Evolutionary conservation across 2,797 vertebrate genomes (phyloP).

Genomic region (Sebastes variabilis): DNA sequence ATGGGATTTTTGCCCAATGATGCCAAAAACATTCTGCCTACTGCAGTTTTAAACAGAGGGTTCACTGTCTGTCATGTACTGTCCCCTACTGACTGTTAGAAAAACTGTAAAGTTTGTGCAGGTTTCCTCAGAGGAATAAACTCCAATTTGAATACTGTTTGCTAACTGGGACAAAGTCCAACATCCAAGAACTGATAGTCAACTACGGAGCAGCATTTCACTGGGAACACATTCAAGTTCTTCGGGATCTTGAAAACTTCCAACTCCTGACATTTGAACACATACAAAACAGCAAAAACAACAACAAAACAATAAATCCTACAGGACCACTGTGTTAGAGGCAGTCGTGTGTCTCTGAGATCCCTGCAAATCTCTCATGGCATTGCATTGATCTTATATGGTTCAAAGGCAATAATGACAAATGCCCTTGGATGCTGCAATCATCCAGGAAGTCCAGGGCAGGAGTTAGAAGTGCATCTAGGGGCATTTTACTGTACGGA

Average conservation of each 20-base stretch:
- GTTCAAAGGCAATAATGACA: slow-evolving; percentile 8
- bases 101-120: neutral
- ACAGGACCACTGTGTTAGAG: neutral
- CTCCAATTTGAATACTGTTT: neutral
- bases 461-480: neutral
- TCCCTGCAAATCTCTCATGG: neutral
- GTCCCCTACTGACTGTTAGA: neutral
- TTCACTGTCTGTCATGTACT: neutral
- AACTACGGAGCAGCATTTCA: neutral
- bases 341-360: neutral
- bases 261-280: neutral
- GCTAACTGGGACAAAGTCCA: neutral
- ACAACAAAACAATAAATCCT: neutral
- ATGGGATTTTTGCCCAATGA: no score
- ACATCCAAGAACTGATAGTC: neutral
- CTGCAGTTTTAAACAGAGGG: no score
- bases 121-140: neutral
- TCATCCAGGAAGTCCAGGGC: neutral
- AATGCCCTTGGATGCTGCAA: slow-evolving; percentile 10
- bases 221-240: neutral
- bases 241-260: neutral
- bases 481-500: neutral
- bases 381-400: neutral
- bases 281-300: neutral
- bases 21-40: no score